Conservation (phyloP, 2,888 invertebrate species). For the Protonemura montana region DNA sequence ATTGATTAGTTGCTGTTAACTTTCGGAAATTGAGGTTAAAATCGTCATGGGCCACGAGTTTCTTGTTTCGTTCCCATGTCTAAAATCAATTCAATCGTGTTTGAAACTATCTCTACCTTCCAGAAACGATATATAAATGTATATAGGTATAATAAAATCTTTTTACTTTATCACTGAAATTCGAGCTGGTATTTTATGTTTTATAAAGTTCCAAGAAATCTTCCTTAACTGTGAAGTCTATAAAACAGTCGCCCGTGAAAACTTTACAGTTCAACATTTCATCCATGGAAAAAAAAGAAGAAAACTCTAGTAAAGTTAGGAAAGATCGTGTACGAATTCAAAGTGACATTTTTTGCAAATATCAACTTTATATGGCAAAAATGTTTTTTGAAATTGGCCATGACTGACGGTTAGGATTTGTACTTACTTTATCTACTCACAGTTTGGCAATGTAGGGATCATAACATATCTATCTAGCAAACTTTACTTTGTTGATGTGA, state of each 20-base stretch:
- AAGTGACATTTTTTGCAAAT: neutral
- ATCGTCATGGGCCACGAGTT: neutral
- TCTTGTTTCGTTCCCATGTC: neutral
- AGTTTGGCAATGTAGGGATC: neutral
- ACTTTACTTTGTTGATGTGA: neutral
- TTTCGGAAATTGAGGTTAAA: neutral
- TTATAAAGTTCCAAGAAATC: neutral
- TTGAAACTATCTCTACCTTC: neutral
- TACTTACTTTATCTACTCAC: neutral
- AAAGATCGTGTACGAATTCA: neutral
- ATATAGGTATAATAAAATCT: neutral
- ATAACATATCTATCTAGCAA: neutral
- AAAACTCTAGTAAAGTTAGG: neutral
- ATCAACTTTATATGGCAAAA: neutral
- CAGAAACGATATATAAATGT: neutral
- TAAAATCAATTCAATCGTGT: neutral
- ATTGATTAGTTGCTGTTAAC: neutral
- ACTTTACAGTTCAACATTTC: constrained; percentile 12
- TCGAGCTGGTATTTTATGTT: neutral
- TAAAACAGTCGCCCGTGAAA: neutral
- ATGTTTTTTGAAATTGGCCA: neutral
- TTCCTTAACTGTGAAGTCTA: neutral
- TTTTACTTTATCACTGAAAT: neutral
- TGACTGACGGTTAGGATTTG: neutral
- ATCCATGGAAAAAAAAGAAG: neutral